Evolutionary conservation across 2,113 vertebrate genomes (phyloP), one percentile per base, ranked within the genome.

Genomic region (Catharus fuscescens): DNA sequence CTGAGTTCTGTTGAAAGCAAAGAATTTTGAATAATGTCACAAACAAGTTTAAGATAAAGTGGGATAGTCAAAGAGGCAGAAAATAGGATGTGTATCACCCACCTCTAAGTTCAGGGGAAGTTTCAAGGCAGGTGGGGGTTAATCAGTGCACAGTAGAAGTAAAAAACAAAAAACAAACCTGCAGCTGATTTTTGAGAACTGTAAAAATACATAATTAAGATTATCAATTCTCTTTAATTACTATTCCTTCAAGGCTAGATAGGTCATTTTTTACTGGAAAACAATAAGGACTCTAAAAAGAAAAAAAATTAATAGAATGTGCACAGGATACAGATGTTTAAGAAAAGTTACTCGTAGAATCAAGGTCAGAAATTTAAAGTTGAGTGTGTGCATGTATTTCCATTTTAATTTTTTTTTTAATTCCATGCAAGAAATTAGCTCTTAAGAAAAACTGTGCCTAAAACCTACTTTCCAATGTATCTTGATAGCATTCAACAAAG

Each of bases 401-500:
- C 10, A 81, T 38, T 38, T 38, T 38, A 10, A 10, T 38, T 38
- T 38, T 34, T 34, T 40, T 73, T 36, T 0, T 2, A 14, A 67
- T 77, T 59, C 28, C 20, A 26, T 11, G 21, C 23, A 85, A 84
- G 69, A 81, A 84, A 48, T 34, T 18, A 44, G 10, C 9, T 59
- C 21, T 44, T 42, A 11, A n/a, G 16, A 85, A 80, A 50, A 78
- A 71, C 13, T 9, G 48, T 24, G 47, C 15, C 17, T 13, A 47
- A 34, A 53, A 96, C 91, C 34, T 97, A 99, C 98, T 99, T 78
- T 98, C 97, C 81, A 98, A 38, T 7, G 99, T 98, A 28, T 98
- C 98, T 90, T 99, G 98, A 92, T 98, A 99, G 74, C 97, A 98
- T 52, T 98, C 98, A 64, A 98, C 97, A 16, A 99, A 97, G 6